Conservation (phyloP, 2,113 vertebrate species). For the Azemiops feae region DNA sequence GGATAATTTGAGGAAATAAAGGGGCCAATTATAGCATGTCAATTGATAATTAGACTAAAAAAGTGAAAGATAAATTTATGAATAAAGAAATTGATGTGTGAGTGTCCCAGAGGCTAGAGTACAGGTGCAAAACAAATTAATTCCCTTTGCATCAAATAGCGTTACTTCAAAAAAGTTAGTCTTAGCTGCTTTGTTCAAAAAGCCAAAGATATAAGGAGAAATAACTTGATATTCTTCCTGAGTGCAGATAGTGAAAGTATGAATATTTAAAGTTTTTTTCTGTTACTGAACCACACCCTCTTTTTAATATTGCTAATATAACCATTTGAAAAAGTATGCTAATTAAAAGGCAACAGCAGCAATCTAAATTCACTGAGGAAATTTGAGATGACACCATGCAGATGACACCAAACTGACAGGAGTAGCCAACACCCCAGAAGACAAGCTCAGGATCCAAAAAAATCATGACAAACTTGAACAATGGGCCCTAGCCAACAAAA, state of each 20-base stretch:
- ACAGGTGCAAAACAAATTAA: background rate
- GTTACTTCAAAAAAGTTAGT: background rate
- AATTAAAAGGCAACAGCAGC: background rate
- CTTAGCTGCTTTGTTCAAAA: background rate
- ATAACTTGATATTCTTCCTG: background rate
- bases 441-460: too few species aligned
- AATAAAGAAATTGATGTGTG: background rate
- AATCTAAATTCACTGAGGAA: background rate
- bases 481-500: too few species aligned
- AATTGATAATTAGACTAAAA: background rate
- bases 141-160: background rate
- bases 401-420: too few species aligned
- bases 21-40: background rate
- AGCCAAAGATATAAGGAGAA: background rate
- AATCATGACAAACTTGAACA: too few species aligned
- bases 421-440: too few species aligned
- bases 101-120: background rate
- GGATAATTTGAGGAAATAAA: background rate
- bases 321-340: background rate
- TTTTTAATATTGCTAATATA: background rate
- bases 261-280: background rate
- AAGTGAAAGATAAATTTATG: background rate
- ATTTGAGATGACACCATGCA: too few species aligned
- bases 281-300: background rate
- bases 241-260: background rate